Evolutionary conservation across 37 sponge, comb jelly and placozoan genomes (phyloP), one percentile per base, ranked within the genome.

Genomic region (Oscarella lobularis): DNA sequence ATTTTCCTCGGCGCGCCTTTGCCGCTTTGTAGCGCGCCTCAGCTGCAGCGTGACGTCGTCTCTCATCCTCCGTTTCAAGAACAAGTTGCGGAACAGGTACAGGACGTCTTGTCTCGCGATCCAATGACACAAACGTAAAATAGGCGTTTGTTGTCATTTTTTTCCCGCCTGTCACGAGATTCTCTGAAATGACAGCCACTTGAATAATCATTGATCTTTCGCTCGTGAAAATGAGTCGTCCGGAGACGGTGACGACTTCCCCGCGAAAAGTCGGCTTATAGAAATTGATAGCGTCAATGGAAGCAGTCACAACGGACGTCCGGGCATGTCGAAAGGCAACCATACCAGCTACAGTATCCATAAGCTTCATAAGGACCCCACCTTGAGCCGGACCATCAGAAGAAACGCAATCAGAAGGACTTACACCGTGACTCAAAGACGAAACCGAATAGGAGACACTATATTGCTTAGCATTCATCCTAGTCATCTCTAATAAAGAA

Each of bases 321-420:
- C 66, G 66, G 39, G 84, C 83, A 67, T 92, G 90, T 37, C 90
- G 65, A 29, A 73, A 67, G 5, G 93, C 90, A 75, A 79, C 79
- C 2, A 92, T 80, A 4, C 87, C 93, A 0, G 90, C 93, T 37
- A 83, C 77, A 39, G 41, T 83, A 66, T 92, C 93, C 93, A 92
- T 89, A 82, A 89, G 86, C 84, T 92, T 92, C 93, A 92, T 92
- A 32, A 92, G 79, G 2, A 83, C 39, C 0, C 93, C 93, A 1
- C 93, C 93, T 75, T 72, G 80, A 73, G 88, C 36, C 73, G 81
- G 78, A 9, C 78, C 78, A 0, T 70, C 37, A 2, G 66, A 1
- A 0, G 38, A 20, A 68, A 68, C n/a, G 60, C 93, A 92, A 77
- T 92, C 93, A 1, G 85, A 84, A 1, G 93, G 90, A 2, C 84